These are phyloP conservation scores for Actinernus sp. DNA, from an alignment of 92 coral and sea anemone genomes.

Conservation along the genomic window DNA sequence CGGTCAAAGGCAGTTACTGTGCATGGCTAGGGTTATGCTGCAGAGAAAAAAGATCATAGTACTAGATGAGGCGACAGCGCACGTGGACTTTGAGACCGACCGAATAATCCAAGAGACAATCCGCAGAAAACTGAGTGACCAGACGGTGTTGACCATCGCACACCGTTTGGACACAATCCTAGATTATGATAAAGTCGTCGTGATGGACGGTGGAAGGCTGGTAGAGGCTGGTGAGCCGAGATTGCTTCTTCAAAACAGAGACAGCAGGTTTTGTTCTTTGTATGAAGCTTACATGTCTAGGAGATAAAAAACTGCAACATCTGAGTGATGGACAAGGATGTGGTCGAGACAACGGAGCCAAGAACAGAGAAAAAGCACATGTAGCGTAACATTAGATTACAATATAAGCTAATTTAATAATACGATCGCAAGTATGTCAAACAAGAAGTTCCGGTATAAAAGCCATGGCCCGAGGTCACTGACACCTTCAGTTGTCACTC, in stretches of 20 bases:
- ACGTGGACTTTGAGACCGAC: slow-evolving; percentile 14
- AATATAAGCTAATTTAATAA: too few relatives aligned
- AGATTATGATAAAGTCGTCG: slow-evolving; percentile 19
- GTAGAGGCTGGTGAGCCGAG: slow-evolving; percentile 19
- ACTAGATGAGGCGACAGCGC: slow-evolving; percentile 66
- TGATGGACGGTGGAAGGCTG: slow-evolving; percentile 12
- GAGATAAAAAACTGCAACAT: too few relatives aligned
- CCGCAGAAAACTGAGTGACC: background rate
- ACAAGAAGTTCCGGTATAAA: too few relatives aligned
- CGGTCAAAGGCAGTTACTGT: slow-evolving; percentile 57
- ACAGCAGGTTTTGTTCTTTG: slow-evolving; percentile 5
- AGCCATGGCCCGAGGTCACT: too few relatives aligned
- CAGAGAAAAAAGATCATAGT: slow-evolving; percentile 59
- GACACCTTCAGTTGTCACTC: too few relatives aligned
- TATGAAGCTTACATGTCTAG: slow-evolving; percentile 3
- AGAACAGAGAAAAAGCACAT: too few relatives aligned
- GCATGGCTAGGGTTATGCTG: slow-evolving; percentile 57
- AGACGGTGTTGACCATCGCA: slow-evolving; percentile 16
- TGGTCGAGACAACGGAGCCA: too few relatives aligned
- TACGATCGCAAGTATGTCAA: too few relatives aligned
- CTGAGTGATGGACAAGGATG: too few relatives aligned
- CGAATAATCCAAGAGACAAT: background rate
- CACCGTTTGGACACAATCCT: slow-evolving; percentile 25
- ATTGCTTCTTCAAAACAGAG: background rate
- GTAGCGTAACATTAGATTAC: too few relatives aligned